Conservation (phyloP, 1,140 invertebrate species). For the Pygmarrhopalites habei region DNA sequence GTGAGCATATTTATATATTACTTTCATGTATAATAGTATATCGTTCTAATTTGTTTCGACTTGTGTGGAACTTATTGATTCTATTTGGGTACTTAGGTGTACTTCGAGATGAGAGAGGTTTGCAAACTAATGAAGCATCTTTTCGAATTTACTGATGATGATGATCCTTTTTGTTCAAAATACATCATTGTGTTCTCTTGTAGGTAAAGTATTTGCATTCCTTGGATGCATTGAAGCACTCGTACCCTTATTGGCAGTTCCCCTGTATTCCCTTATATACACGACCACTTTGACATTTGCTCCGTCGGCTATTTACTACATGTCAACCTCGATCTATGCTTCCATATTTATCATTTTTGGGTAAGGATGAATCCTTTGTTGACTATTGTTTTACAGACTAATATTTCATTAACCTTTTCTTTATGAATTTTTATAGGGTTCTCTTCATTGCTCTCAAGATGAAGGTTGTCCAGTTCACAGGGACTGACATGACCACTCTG, state of each 20-base stretch:
- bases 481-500: conserved; percentile 25
- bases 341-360: conserved; percentile 28
- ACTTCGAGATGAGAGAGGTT: too few species aligned
- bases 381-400: not conserved
- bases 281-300: conserved; percentile 24
- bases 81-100: too few species aligned
- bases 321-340: conserved; percentile 31
- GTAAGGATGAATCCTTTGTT: conserved; percentile 17
- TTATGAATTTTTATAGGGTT: conserved; percentile 14
- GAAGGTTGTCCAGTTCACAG: conserved; percentile 30
- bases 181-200: conserved; percentile 1
- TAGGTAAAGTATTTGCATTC: conserved; percentile 38
- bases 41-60: too few species aligned
- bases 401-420: not conserved
- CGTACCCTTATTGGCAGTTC: conserved; percentile 35
- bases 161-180: not conserved
- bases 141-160: too few species aligned
- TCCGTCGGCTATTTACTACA: conserved; percentile 33
- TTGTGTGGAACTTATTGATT: too few species aligned
- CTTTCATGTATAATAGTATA: too few species aligned
- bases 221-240: conserved; percentile 38
- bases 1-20: too few species aligned
- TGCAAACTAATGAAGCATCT: too few species aligned
- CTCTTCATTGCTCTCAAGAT: conserved; percentile 25
- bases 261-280: conserved; percentile 36